Evolutionary conservation across 1,140 invertebrate genomes (phyloP).

Genomic region (Zaprionus nigranus): DNA sequence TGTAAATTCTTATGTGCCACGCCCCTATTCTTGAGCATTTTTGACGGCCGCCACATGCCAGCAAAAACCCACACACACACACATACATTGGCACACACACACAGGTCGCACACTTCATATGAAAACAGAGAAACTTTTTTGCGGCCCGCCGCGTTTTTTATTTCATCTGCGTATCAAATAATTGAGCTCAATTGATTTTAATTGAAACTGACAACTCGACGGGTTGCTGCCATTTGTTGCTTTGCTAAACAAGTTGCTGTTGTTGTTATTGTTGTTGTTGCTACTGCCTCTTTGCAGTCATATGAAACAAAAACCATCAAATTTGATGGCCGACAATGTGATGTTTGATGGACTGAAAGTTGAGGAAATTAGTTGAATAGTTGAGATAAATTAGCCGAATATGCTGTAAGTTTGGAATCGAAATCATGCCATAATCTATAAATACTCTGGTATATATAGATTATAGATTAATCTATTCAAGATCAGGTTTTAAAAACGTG

Average conservation of each 20-base stretch:
- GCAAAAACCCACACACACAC: slow-evolving; percentile 52
- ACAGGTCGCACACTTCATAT: not conserved
- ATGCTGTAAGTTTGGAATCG: not conserved
- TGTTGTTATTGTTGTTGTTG: slow-evolving; percentile 41
- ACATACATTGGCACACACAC: not conserved
- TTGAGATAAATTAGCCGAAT: not conserved
- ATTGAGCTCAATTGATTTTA: slow-evolving; percentile 82
- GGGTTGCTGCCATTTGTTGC: slow-evolving; percentile 46
- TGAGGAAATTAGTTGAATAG: not conserved
- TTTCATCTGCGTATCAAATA: slow-evolving; percentile 80
- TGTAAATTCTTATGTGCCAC: slow-evolving; percentile 65
- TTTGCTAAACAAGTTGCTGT: slow-evolving; percentile 30
- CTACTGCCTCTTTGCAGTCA: slow-evolving; percentile 27
- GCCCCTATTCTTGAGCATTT: slow-evolving; percentile 46
- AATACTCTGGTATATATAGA: not conserved
- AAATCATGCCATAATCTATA: slow-evolving; percentile 1
- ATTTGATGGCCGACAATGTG: slow-evolving; percentile 23
- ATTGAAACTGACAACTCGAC: slow-evolving; percentile 78
- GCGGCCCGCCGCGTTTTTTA: slow-evolving; percentile 56
- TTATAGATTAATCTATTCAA: not conserved
- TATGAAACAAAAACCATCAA: slow-evolving; percentile 48
- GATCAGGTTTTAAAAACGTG: not conserved
- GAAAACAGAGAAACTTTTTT: slow-evolving; percentile 31
- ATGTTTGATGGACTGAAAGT: slow-evolving; percentile 32
- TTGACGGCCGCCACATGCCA: slow-evolving; percentile 54